Evolutionary conservation across 2,888 invertebrate species (phyloP).

Genomic region (Parnassius smintheus): DNA sequence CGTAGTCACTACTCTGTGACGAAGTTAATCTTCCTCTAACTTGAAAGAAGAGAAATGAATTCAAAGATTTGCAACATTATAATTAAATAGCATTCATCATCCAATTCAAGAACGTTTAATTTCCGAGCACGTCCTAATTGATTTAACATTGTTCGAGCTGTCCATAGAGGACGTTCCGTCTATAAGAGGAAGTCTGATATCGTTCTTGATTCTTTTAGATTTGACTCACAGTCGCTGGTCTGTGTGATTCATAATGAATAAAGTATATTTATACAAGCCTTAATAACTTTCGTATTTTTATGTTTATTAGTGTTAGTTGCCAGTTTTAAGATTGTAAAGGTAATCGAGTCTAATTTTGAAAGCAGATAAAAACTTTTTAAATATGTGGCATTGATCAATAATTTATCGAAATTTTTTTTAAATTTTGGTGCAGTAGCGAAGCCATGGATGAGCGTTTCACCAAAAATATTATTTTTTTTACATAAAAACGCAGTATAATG

Average conservation of each 20-base stretch:
- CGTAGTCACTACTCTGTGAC: background rate
- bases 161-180: conserved; percentile 17
- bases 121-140: conserved; percentile 23
- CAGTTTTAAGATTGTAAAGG: too few species aligned
- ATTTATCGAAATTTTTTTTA: too few species aligned
- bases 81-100: conserved; percentile 1
- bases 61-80: background rate
- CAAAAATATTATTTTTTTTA: too few species aligned
- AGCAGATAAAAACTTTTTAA: too few species aligned
- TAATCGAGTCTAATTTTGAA: too few species aligned
- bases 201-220: conserved; percentile 23
- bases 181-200: conserved; percentile 17
- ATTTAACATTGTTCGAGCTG: conserved; percentile 17
- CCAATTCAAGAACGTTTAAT: conserved; percentile 10
- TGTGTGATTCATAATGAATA: conserved; percentile 15
- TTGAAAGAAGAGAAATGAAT: background rate
- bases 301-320: too few species aligned
- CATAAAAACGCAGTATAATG: too few species aligned
- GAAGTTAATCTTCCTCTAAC: background rate
- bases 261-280: conserved; percentile 2
- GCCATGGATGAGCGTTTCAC: too few species aligned
- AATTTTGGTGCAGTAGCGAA: too few species aligned
- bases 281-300: too few species aligned
- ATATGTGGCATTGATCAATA: too few species aligned
- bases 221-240: conserved; percentile 12